phyloP scores from a whole-genome alignment of 1,140 invertebrate genomes.

The Drosophila santomea region DNA sequence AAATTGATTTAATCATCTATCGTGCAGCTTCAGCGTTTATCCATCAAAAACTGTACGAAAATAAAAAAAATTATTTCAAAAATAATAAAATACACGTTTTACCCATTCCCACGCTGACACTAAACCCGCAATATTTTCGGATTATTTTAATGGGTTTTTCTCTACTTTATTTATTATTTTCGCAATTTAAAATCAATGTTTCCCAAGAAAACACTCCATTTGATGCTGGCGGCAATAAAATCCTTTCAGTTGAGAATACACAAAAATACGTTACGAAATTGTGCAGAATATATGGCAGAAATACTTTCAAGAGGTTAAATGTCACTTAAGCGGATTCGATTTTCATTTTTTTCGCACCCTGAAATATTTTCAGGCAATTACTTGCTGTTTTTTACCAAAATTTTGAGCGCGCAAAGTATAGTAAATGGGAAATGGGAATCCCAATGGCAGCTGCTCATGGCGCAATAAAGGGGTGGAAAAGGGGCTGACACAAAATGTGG shows the following conservation, averaged over 20 bases:
- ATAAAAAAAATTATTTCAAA: background rate
- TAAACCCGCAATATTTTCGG: slow-evolving; percentile 44
- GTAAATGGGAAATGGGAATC: slow-evolving; percentile 7
- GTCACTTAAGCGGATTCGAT: slow-evolving; percentile 71
- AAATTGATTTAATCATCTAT: too few species aligned
- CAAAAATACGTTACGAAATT: slow-evolving; percentile 69
- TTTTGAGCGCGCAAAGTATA: slow-evolving; percentile 59
- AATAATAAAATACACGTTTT: too few species aligned
- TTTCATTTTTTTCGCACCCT: slow-evolving; percentile 23
- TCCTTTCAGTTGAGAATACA: slow-evolving; percentile 9
- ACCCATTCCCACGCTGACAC: slow-evolving; percentile 20
- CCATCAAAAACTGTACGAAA: background rate
- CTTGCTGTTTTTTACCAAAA: slow-evolving; percentile 28
- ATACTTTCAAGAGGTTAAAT: slow-evolving; percentile 71
- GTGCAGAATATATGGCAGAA: slow-evolving; percentile 17
- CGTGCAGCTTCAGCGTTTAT: too few species aligned
- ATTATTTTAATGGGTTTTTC: slow-evolving; percentile 38
- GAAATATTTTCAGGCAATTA: slow-evolving; percentile 59
- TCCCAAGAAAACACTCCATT: slow-evolving; percentile 40
- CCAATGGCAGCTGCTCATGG: slow-evolving; percentile 60
- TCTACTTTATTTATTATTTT: slow-evolving; percentile 34
- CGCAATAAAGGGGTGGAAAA: slow-evolving; percentile 67
- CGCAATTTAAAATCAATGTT: slow-evolving; percentile 54
- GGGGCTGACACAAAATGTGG: slow-evolving; percentile 43
- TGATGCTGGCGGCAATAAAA: slow-evolving; percentile 68